phyloP scores from a whole-genome alignment of 2,888 invertebrate genomes.

The Uropetala carovei region DNA sequence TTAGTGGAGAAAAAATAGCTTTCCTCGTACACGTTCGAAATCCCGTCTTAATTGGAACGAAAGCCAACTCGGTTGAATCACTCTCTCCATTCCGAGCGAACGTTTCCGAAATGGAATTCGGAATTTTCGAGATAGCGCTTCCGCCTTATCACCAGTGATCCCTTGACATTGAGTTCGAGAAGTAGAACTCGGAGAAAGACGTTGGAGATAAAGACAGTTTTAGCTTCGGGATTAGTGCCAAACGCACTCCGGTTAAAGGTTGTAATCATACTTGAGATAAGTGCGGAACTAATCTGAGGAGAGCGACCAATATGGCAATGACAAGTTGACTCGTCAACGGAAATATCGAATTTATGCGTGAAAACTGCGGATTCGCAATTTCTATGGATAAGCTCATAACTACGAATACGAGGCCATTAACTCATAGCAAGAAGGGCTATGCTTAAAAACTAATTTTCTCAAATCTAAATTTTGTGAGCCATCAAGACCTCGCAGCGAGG shows the following conservation, averaged over 20 bases:
- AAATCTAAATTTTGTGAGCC: too few species aligned
- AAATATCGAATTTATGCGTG: not conserved
- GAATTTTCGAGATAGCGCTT: not conserved
- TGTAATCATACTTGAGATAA: not conserved
- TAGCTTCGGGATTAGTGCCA: not conserved
- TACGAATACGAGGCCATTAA: too few species aligned
- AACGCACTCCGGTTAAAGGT: conserved; percentile 1
- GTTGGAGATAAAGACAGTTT: not conserved
- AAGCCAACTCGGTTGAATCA: not conserved
- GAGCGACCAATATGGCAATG: not conserved
- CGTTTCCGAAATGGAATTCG: not conserved
- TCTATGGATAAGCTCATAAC: too few species aligned
- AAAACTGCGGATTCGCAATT: too few species aligned
- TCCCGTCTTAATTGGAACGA: too few species aligned
- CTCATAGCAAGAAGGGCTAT: too few species aligned
- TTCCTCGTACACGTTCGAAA: too few species aligned
- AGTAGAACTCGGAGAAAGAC: not conserved
- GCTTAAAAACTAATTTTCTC: too few species aligned
- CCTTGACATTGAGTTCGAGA: not conserved
- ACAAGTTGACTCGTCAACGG: not conserved
- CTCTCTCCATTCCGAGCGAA: not conserved
- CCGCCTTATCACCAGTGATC: not conserved
- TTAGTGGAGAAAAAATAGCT: too few species aligned
- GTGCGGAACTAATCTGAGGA: not conserved
- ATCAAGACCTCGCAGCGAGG: too few species aligned